Percentiles rank a stretch among this genome's conserved stretches.
phyloP scores from a whole-genome alignment of 2,797 vertebrate genomes.

The Manis crassicaudata region DNA sequence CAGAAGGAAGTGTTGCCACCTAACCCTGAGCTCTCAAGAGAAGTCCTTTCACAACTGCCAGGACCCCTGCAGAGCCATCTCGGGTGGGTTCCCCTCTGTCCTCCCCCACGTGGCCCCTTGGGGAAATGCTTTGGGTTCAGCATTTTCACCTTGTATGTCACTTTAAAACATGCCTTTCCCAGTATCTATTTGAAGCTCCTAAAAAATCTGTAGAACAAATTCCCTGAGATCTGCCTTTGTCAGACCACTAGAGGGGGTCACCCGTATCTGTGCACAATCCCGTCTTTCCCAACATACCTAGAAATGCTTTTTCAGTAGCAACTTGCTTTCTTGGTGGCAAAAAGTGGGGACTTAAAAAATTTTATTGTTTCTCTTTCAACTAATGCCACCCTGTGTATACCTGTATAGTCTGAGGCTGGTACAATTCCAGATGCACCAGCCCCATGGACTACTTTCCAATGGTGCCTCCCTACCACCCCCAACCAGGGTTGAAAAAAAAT shows the following conservation, averaged over 20 bases:
- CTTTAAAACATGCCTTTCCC: constrained; percentile 53
- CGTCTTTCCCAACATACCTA: neutral
- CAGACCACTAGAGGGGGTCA: neutral
- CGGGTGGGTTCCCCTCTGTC: neutral
- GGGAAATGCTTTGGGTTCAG: constrained; percentile 36
- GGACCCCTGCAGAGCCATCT: neutral
- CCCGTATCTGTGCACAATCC: neutral
- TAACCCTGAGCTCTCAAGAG: neutral
- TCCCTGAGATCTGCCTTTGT: neutral
- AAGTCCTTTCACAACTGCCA: neutral
- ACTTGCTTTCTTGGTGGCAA: neutral
- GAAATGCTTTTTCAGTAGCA: neutral
- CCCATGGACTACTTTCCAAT: neutral
- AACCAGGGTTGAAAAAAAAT: neutral
- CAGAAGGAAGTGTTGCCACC: neutral
- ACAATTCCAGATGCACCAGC: neutral
- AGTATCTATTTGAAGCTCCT: constrained; percentile 45
- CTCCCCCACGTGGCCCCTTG: constrained; percentile 45
- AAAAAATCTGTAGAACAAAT: constrained; percentile 27
- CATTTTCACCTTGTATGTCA: neutral
- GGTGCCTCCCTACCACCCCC: too few relatives aligned
- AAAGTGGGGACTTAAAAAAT: neutral
- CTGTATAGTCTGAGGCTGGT: neutral
- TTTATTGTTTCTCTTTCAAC: constrained; percentile 50
- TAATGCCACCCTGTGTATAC: neutral